These are phyloP conservation scores for Cephus cinctus DNA, from an alignment of 1,140 invertebrate species.

Conservation along the genomic window DNA sequence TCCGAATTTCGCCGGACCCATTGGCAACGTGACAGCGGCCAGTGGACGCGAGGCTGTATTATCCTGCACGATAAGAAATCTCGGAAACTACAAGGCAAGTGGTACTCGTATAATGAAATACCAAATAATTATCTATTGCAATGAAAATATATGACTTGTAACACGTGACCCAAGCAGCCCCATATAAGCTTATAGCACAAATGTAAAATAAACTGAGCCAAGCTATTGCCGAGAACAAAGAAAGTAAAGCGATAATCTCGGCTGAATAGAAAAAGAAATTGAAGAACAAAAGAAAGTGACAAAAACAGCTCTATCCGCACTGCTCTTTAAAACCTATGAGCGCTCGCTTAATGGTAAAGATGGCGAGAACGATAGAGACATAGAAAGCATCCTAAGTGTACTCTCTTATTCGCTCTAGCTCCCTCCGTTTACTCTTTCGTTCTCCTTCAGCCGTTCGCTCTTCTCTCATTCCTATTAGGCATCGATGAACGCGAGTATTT, in stretches of 20 bases:
- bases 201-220: not conserved
- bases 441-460: not conserved
- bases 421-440: not conserved
- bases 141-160: not conserved
- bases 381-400: no score
- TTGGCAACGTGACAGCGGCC: slow-evolving; percentile 81
- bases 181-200: not conserved
- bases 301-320: no score
- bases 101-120: not conserved
- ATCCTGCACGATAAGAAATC: slow-evolving; percentile 75
- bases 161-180: not conserved
- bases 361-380: no score
- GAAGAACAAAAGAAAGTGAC: no score
- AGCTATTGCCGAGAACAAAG: no score
- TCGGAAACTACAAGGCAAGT: slow-evolving; percentile 81
- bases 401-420: no score
- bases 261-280: no score
- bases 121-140: not conserved
- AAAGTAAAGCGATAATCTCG: no score
- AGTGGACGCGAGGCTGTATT: slow-evolving; percentile 80
- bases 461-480: slow-evolving; percentile 35
- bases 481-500: slow-evolving; percentile 46
- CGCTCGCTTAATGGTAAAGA: no score
- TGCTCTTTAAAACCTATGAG: no score
- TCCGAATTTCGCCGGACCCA: slow-evolving; percentile 75